Percentiles rank a stretch among this genome's conserved stretches.
Evolutionary conservation across 2,113 vertebrate genomes (phyloP).

Genomic region (Lynx canadensis): DNA sequence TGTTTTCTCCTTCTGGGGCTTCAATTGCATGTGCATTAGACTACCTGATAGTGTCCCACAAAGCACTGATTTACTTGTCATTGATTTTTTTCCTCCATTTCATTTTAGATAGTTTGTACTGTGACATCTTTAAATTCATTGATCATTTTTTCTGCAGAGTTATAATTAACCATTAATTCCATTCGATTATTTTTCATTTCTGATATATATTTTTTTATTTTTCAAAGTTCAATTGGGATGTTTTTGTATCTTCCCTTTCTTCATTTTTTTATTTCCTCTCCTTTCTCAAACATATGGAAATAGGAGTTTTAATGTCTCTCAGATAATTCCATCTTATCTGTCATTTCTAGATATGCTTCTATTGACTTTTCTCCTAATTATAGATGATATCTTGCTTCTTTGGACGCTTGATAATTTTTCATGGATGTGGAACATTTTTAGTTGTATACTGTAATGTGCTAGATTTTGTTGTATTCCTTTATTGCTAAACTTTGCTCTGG

Average conservation of each 20-base stretch:
- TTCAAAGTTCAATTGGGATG: neutral
- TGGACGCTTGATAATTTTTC: neutral
- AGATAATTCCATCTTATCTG: neutral
- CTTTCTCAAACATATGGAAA: neutral
- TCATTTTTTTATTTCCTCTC: neutral
- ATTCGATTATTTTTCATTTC: neutral
- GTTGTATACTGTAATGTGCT: neutral
- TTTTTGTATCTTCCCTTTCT: neutral
- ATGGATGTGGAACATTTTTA: neutral
- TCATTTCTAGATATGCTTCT: neutral
- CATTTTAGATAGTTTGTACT: neutral
- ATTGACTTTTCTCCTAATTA: slow-evolving; percentile 8
- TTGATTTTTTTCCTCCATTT: neutral
- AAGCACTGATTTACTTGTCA: neutral
- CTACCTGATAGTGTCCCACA: neutral
- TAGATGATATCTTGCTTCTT: neutral
- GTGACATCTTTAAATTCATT: neutral
- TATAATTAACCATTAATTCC: neutral
- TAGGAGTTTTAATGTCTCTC: neutral
- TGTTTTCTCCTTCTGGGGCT: neutral
- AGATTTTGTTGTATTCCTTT: neutral
- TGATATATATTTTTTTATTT: neutral
- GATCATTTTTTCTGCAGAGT: neutral
- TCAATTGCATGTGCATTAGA: neutral
- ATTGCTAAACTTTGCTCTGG: neutral